Conservation (phyloP, 2,888 invertebrate genomes). For the Dasysyrphus albostriatus region DNA sequence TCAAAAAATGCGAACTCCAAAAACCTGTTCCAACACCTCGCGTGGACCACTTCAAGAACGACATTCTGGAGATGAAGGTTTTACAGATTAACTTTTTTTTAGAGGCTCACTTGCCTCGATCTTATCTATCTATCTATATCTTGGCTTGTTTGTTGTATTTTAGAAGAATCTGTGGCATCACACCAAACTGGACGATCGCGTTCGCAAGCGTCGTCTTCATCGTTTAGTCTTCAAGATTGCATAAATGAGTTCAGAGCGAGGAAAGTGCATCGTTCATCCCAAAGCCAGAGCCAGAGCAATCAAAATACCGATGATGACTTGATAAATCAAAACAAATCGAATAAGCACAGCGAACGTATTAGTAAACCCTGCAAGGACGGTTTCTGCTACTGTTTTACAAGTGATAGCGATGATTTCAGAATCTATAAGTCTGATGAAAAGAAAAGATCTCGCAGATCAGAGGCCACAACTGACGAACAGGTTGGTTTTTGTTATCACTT, state of each 20-base stretch:
- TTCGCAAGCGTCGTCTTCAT: conserved; percentile 79
- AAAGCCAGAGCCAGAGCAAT: conserved; percentile 52
- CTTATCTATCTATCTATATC: not conserved
- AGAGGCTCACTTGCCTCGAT: not conserved
- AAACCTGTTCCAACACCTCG: conserved; percentile 53
- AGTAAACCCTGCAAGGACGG: conserved; percentile 83
- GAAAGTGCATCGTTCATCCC: conserved; percentile 78
- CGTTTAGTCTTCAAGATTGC: conserved; percentile 82
- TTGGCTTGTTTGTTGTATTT: not conserved
- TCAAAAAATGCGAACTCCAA: conserved; percentile 56
- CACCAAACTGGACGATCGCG: conserved; percentile 70
- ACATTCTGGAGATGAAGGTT: conserved; percentile 65
- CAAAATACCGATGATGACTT: conserved; percentile 78
- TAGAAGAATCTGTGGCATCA: conserved; percentile 53
- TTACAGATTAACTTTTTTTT: conserved; percentile 1
- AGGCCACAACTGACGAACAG: conserved; percentile 49
- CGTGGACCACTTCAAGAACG: conserved; percentile 59
- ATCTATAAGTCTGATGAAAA: conserved; percentile 49
- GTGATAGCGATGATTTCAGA: conserved; percentile 82
- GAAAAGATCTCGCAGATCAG: conserved; percentile 54
- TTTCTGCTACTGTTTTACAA: conserved; percentile 83
- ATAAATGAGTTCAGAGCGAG: conserved; percentile 82
- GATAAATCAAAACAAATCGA: conserved; percentile 81
- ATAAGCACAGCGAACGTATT: conserved; percentile 81
- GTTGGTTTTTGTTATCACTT: conserved; percentile 54